Evolutionary conservation across 2,797 vertebrate genomes (phyloP), one percentile per base, ranked within the genome.

Genomic region (Liasis olivaceus): DNA sequence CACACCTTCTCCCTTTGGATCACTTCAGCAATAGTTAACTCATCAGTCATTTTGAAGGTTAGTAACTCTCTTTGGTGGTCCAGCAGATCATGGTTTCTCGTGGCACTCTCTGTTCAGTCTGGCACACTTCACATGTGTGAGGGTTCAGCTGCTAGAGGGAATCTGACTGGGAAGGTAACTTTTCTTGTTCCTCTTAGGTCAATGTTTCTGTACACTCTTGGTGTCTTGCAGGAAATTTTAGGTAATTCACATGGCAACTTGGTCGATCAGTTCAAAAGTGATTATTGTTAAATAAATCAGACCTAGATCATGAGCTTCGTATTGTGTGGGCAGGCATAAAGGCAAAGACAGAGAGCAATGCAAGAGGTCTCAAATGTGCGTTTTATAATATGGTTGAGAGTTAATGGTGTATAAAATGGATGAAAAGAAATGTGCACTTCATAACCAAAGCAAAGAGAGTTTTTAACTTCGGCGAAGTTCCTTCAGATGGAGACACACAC

Each of bases 381-480:
- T 88, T 97, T 96, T 89, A 92, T 58, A 94, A 72, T n/a, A 85
- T 54, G 47, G 86, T 93, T 95, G 85, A 94, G 94, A 96, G 94
- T 93, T 8, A 89, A 85, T 95, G 94, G 94, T 85, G 26, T 95
- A 88, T 81, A 47, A 81, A 47, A 12, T 12, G 94, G 95, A 60
- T 92, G 12, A 92, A 81, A 24, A 47, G 36, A 81, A 81, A 81
- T 47, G 22, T 92, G 94, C 4, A 20, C 28, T 94, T 97, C 91
- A 94, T 97, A 97, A 98, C 97, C 97, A 98, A 98, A 98, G 96
- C 95, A 96, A 96, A 91, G 95, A 96, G 93, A 92, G 95, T 93
- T 66, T 95, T 96, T 96, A 90, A 22, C 95, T 95, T 90, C 95
- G 94, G 93, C 95, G 92, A 95, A 91, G 95, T 91, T 77, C 28